These are phyloP conservation scores for Perizoma affinitatum DNA, from an alignment of 2,888 invertebrate genomes.

Conservation along the genomic window DNA sequence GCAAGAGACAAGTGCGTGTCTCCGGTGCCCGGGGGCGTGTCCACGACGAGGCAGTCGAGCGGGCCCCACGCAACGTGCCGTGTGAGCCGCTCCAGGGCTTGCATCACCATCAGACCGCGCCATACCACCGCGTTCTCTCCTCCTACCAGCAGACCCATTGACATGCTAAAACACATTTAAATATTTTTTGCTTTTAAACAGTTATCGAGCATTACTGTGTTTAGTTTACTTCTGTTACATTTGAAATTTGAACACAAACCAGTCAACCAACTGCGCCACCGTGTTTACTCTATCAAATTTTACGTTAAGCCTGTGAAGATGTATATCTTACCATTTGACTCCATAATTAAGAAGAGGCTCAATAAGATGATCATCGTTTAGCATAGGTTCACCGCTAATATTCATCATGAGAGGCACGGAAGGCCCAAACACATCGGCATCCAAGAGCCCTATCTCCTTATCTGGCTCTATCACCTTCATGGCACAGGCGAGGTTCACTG, in stretches of 20 bases:
- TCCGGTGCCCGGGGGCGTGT: constrained; percentile 98
- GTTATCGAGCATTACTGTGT: no score
- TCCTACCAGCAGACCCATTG: constrained; percentile 96
- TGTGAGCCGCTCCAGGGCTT: constrained; percentile 93
- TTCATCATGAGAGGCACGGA: constrained; percentile 98
- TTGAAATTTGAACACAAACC: no score
- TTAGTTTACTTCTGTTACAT: no score
- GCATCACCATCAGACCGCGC: constrained; percentile 99
- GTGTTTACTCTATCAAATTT: no score
- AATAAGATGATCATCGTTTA: constrained; percentile 92
- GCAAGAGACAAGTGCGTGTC: constrained; percentile 96
- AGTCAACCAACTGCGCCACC: no score
- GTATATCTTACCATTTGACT: constrained; percentile 92
- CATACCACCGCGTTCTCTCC: constrained; percentile 95
- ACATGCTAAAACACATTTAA: constrained; percentile 91
- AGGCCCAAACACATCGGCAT: constrained; percentile 98
- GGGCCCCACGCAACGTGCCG: constrained; percentile 95
- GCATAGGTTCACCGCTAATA: constrained; percentile 90
- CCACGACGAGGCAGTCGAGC: constrained; percentile 94
- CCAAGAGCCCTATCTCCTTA: constrained; percentile 92
- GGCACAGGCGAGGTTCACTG: constrained; percentile 94
- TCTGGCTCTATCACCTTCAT: constrained; percentile 86
- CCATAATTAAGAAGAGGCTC: constrained; percentile 95
- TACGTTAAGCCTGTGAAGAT: no score
- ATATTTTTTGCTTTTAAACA: no score